Base-by-base conservation (phyloP, 37 sponge, comb jelly and placozoan species). In the Chondrilla cf. caribensis region DNA sequence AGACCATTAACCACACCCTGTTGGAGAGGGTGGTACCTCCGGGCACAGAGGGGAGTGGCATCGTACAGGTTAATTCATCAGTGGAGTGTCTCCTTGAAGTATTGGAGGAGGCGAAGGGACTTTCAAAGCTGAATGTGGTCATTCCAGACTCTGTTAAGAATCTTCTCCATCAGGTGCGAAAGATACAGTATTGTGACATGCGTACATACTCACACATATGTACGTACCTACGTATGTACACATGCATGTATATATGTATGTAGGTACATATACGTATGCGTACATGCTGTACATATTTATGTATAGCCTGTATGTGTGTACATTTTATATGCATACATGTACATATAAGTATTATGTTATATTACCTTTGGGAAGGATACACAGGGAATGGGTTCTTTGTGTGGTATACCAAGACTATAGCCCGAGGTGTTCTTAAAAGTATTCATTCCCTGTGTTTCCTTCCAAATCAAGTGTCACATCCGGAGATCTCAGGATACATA, bases 81-180 rank as follows among this genome's bases (percentile, higher is more conserved):
- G 65, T 39, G 58, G 64, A 79, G 41, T 39, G 36, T 33, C 76
- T 86, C 1, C 81, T 86, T 54, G 79, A 82, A 35, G 29, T 93
- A 57, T 51, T 97, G 6, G 85, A 88, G 44, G 97, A 91, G 79
- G 87, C 84, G 5, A 97, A 88, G 70, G 85, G 83, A 37, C 70
- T 97, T 43, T 26, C 37, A 5, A 65, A 64, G 31, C 81, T 91
- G 14, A 86, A 81, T 5, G 54, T 91, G 3, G 25, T 58, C 38
- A 57, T 97, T n/a, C 93, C 97, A 41, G 90, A 88, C 9, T 58
- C 81, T 33, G 86, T 87, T 1, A 79, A 33, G 25, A 43, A 22
- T 18, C 38, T 94, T 2, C 90, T 94, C 0, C 38, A 39, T n/a
- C 95, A 95, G 90, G 93, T 93, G 40, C 0, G 25, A 7, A 22